These are phyloP conservation scores for Fringilla coelebs DNA, from an alignment of 2,797 vertebrate species.

Conservation along the genomic window DNA sequence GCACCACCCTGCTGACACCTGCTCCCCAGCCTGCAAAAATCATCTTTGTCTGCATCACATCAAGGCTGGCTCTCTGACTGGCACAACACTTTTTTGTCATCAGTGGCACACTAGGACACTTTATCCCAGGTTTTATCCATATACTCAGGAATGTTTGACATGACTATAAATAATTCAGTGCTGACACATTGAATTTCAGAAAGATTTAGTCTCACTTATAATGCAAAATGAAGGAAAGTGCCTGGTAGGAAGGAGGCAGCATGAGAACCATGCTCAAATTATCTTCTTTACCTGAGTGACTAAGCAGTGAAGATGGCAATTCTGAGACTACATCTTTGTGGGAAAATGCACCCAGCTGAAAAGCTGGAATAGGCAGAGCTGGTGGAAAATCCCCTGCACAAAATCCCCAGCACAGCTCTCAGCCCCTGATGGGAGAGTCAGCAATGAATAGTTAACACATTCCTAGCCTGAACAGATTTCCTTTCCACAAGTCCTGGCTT, in stretches of 20 bases:
- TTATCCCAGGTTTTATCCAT: conserved; percentile 21
- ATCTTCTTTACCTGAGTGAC: conserved; percentile 17
- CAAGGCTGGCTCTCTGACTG: neutral
- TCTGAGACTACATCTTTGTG: neutral
- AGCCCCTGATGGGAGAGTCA: neutral
- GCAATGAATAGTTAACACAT: neutral
- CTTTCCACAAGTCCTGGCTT: neutral
- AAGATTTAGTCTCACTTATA: conserved; percentile 4
- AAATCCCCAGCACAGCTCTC: conserved; percentile 21
- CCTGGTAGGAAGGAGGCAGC: neutral
- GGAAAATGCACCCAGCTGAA: conserved; percentile 5
- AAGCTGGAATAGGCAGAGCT: neutral
- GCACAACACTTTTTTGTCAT: neutral
- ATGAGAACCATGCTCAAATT: neutral
- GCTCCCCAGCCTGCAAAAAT: neutral
- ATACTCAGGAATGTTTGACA: conserved; percentile 49
- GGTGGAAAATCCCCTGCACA: conserved; percentile 46
- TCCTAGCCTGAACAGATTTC: neutral
- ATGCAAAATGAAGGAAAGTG: neutral
- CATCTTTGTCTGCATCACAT: neutral
- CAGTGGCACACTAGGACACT: neutral
- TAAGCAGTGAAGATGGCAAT: neutral
- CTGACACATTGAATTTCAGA: conserved; percentile 38
- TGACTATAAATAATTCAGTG: conserved; percentile 55
- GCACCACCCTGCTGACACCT: neutral